Percentiles rank a stretch among this genome's conserved stretches.
phyloP scores from a whole-genome alignment of 2,113 vertebrate species.

The Psophia crepitans region DNA sequence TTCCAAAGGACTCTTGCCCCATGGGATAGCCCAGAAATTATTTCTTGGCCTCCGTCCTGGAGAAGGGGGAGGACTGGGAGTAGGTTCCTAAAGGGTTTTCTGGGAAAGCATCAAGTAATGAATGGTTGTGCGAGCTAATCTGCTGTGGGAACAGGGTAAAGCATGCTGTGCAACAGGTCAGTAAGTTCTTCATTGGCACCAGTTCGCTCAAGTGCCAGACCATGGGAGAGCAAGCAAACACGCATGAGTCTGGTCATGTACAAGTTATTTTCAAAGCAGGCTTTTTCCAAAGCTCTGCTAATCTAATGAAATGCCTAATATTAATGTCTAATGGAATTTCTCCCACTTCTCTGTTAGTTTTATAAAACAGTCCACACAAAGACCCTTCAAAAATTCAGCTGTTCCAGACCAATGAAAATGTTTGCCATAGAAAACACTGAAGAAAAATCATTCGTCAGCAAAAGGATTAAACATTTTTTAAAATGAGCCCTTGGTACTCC shows the following conservation, averaged over 20 bases:
- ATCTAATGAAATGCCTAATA: not conserved
- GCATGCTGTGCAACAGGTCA: not conserved
- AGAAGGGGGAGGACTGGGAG: not conserved
- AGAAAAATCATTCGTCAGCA: not conserved
- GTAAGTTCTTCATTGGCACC: not conserved
- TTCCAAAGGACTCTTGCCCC: not conserved
- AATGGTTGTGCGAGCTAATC: conserved; percentile 35
- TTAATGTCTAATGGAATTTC: not conserved
- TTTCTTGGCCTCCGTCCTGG: conserved; percentile 42
- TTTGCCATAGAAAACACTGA: not conserved
- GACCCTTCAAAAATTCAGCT: not conserved
- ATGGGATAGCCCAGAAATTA: not conserved
- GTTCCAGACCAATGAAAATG: not conserved
- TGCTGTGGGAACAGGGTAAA: conserved; percentile 35
- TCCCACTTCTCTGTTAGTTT: not conserved
- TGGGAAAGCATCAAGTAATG: conserved; percentile 27
- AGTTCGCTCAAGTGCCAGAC: not conserved
- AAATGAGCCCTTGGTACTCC: not conserved
- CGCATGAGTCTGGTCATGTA: not conserved
- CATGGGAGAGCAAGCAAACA: not conserved
- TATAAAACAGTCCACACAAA: not conserved
- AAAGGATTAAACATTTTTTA: not conserved
- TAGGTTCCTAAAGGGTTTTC: conserved; percentile 35
- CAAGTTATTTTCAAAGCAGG: not conserved
- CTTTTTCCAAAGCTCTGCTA: not conserved